Base-by-base conservation (phyloP, 2,888 invertebrate species). In the Chloromyia formosa region DNA sequence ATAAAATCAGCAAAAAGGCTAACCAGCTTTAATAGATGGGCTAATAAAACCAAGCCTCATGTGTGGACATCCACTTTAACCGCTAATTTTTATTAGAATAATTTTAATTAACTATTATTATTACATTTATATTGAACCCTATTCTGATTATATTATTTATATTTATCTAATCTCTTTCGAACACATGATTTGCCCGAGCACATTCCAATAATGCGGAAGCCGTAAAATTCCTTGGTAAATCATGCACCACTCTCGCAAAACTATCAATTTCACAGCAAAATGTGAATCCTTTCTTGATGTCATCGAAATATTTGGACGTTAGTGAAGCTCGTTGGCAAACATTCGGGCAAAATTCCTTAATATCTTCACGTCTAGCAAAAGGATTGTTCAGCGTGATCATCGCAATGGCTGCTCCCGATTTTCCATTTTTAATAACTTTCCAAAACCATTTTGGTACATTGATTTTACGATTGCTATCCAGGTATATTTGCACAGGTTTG, bases 371-470 rank as follows among this genome's bases (percentile, higher is more conserved):
- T 1, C 20, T 10, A 1, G 76, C 78, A 71, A 77, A 80, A 1
- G 88, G 88, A 83, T 88, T 87, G 79, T 89, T 88, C 14, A 86
- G 78, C n/a, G 84, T 82, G 0, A 88, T 82, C 73, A 88, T 82
- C n/a, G 85, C 87, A n/a, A 88, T 85, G 12, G 84, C 88, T 60
- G 82, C 78, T 60, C 84, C 80, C 1, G 80, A 80, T 12, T 78
- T 74, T n/a, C 81, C 81, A 75, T 86, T 83, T 77, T 85, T 83
- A 1, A 88, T 81, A 23, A 88, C 80, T 80, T 88, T 88, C 85
- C 86, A 88, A 69, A 85, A 82, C 80, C 82, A 86, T 79, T 86
- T 82, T 0, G 87, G 87, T 0, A 86, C 86, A 23, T 85, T 83
- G 16, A 87, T 79, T 74, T 82, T 81, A 22, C 82, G 78, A 1